Evolutionary conservation across 2,113 vertebrate genomes (phyloP).

Genomic region (Pseudolaguvia tuberculata): DNA sequence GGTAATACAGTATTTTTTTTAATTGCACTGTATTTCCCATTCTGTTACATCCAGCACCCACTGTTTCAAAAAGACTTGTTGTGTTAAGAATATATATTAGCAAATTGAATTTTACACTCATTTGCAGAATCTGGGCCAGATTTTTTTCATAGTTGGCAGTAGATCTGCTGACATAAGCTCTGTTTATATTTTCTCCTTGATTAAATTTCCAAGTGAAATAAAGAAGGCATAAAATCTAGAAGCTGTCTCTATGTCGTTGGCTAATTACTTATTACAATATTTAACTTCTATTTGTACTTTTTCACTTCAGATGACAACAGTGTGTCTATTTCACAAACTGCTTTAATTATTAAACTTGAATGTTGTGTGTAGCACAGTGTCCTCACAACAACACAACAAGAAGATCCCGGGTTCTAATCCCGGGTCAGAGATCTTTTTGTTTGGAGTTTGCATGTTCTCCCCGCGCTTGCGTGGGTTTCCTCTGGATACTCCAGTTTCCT

Average conservation of each 20-base stretch:
- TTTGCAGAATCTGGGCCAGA: too few relatives aligned
- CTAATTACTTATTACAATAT: conserved; percentile 7
- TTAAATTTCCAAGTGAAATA: conserved; percentile 4
- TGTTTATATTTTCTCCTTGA: conserved; percentile 8
- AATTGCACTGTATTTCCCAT: background rate
- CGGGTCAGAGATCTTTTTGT: too few relatives aligned
- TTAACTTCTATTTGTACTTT: background rate
- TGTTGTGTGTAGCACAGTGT: background rate
- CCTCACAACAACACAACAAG: too few relatives aligned
- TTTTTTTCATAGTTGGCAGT: background rate
- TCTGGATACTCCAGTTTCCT: too few relatives aligned
- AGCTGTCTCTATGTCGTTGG: background rate
- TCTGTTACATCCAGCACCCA: background rate
- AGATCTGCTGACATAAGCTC: background rate
- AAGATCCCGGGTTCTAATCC: too few relatives aligned
- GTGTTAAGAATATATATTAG: conserved; percentile 6
- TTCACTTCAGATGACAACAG: conserved; percentile 3
- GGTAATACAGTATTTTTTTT: conserved; percentile 26
- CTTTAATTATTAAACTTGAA: background rate
- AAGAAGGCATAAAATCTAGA: background rate
- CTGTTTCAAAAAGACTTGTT: background rate
- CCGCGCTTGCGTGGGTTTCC: too few relatives aligned
- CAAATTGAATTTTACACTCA: too few relatives aligned
- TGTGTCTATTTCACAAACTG: conserved; percentile 3
- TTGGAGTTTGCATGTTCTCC: too few relatives aligned